Percentiles rank a stretch among this genome's conserved stretches.
These are phyloP conservation scores for Buathra laborator DNA, from an alignment of 2,888 invertebrate genomes.

Conservation along the genomic window DNA sequence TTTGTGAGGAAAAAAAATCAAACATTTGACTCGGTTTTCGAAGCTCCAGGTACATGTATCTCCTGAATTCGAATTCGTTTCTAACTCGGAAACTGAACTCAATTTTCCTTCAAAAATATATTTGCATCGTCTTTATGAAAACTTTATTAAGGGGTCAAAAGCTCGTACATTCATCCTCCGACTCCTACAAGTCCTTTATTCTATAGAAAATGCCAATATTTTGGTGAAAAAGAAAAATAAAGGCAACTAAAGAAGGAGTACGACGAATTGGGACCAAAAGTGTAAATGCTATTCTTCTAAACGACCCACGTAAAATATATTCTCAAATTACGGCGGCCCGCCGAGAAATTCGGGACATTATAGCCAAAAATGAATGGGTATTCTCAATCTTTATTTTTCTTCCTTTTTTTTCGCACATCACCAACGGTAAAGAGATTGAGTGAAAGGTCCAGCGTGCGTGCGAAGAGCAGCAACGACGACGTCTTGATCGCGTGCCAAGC, in stretches of 20 bases:
- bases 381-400: background rate
- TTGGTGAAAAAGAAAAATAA: background rate
- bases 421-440: slow-evolving; percentile 37
- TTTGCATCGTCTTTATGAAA: background rate
- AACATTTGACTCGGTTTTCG: too few relatives aligned
- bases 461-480: slow-evolving; percentile 25
- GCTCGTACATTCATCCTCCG: background rate
- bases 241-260: background rate
- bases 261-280: background rate
- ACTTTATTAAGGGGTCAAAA: background rate
- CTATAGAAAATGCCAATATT: background rate
- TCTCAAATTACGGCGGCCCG: slow-evolving; percentile 34
- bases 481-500: slow-evolving; percentile 82
- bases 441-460: slow-evolving; percentile 4
- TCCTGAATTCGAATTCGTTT: background rate
- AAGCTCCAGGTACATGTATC: too few relatives aligned
- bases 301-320: background rate
- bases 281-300: background rate
- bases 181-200: background rate
- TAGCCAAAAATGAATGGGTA: slow-evolving; percentile 37
- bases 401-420: slow-evolving; percentile 66
- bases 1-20: too few relatives aligned
- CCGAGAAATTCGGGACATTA: slow-evolving; percentile 12
- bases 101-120: background rate
- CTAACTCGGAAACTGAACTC: background rate